Percentiles rank a stretch among this genome's conserved stretches.
These are phyloP conservation scores for Drosophila quadrilineata DNA, from an alignment of 1,140 invertebrate species.

Conservation along the genomic window DNA sequence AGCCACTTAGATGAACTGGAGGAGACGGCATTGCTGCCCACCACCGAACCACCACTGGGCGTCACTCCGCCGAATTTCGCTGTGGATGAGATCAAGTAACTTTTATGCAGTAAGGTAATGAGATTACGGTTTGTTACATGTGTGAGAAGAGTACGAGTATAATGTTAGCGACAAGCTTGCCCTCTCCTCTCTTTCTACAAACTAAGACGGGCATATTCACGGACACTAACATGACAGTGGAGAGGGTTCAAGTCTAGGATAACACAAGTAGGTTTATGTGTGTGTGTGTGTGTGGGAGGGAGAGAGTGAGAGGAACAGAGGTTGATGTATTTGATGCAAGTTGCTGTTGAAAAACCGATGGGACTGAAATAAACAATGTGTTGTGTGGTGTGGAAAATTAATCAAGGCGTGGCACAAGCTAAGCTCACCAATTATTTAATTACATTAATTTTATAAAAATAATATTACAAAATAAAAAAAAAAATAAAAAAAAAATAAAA, in stretches of 20 bases:
- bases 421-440: too few species aligned
- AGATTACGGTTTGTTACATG: slow-evolving; percentile 59
- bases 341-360: too few species aligned
- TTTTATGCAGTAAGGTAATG: slow-evolving; percentile 81
- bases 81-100: slow-evolving; percentile 80
- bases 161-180: slow-evolving; percentile 5
- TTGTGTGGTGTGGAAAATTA: too few species aligned
- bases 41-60: slow-evolving; percentile 21
- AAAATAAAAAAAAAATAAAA: too few species aligned
- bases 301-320: not conserved
- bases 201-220: not conserved
- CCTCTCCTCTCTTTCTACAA: too few species aligned
- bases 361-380: too few species aligned
- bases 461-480: too few species aligned
- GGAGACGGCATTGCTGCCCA: slow-evolving; percentile 44
- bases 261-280: not conserved
- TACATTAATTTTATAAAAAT: too few species aligned
- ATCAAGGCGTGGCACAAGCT: too few species aligned
- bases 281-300: not conserved
- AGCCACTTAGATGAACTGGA: slow-evolving; percentile 78
- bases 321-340: not conserved
- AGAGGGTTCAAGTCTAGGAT: not conserved
- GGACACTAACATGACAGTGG: not conserved
- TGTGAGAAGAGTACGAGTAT: not conserved
- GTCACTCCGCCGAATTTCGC: slow-evolving; percentile 66